Evolutionary conservation across 2,888 invertebrate genomes (phyloP).

Genomic region (Lacanobia oleracea): DNA sequence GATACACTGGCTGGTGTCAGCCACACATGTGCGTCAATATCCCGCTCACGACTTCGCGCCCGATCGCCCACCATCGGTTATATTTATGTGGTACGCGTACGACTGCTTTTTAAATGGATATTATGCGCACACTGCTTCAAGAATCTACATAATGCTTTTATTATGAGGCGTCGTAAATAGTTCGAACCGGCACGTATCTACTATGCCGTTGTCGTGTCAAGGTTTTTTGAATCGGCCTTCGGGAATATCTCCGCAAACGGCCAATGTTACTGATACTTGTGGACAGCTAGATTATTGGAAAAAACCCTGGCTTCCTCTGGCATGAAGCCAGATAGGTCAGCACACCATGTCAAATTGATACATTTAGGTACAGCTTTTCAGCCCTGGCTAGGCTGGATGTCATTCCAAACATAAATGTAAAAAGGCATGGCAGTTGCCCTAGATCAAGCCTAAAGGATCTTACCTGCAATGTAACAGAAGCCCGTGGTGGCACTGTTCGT

Average conservation of each 20-base stretch:
- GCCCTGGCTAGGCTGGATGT: background rate
- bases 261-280: too few species aligned
- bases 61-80: slow-evolving; percentile 27
- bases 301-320: too few species aligned
- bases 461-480: background rate
- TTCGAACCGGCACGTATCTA: background rate
- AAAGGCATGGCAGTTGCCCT: background rate
- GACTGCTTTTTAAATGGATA: slow-evolving; percentile 24
- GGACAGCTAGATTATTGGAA: background rate
- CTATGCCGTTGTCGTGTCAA: background rate
- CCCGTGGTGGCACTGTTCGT: background rate
- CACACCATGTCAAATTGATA: too few species aligned
- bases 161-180: background rate
- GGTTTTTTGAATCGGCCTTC: background rate
- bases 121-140: slow-evolving; percentile 11
- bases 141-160: slow-evolving; percentile 12
- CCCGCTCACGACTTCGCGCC: slow-evolving; percentile 30
- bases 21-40: slow-evolving; percentile 26
- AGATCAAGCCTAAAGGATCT: background rate
- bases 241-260: too few species aligned
- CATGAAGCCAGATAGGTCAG: too few species aligned
- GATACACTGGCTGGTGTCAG: slow-evolving; percentile 19
- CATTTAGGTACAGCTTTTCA: too few species aligned
- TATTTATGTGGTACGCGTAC: slow-evolving; percentile 25
- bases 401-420: background rate